Base-by-base conservation (phyloP, 2,113 vertebrate genomes). In the Myotis lucifugus region DNA sequence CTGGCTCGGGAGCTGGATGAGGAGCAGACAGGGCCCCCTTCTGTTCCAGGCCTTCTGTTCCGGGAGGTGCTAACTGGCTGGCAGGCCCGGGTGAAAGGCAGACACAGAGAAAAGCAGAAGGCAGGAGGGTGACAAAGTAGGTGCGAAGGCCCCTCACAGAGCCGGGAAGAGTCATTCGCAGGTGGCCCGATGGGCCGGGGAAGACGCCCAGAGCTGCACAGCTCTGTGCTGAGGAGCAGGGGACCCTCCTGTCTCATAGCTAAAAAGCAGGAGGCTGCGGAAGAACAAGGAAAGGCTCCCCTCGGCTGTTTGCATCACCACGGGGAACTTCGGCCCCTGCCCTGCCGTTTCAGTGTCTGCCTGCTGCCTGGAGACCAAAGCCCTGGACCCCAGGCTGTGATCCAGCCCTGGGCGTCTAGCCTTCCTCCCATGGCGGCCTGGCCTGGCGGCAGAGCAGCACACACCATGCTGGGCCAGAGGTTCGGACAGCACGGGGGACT, bases 61-160 rank as follows among this genome's bases (percentile, higher is more conserved):
- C 7, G 56, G 0, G 73, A 94, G 86, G 94, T 88, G 90, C 93
- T 93, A 92, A 95, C 70, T 93, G 86, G 85, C 54, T 72, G 76
- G 72, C 86, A 77, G 64, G 27, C 84, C n/a, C 10, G 69, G 82
- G 89, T 76, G 67, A 83, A 85, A 94, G 78, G 50, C 67, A 10
- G 52, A n/a, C 94, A 37, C 78, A 5, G 56, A 42, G 40, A 56
- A 34, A 27, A 64, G 76, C 29, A 12, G n/a, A 37, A 83, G 34
- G n/a, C 54, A 0, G 37, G 81, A 50, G 29, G 72, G 86, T 34
- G 78, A 74, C 67, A 82, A 50, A 76, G n/a, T 40, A 84, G 85
- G 85, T 91, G 88, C 88, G 73, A 96, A 82, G 42, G 78, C 83
- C 54, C 64, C 95, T 92, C 8, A 0, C 56, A 48, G 94, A 59